Evolutionary conservation across 2,113 vertebrate genomes (phyloP), one percentile per base, ranked within the genome.

Genomic region (Dendrocopos noguchii): DNA sequence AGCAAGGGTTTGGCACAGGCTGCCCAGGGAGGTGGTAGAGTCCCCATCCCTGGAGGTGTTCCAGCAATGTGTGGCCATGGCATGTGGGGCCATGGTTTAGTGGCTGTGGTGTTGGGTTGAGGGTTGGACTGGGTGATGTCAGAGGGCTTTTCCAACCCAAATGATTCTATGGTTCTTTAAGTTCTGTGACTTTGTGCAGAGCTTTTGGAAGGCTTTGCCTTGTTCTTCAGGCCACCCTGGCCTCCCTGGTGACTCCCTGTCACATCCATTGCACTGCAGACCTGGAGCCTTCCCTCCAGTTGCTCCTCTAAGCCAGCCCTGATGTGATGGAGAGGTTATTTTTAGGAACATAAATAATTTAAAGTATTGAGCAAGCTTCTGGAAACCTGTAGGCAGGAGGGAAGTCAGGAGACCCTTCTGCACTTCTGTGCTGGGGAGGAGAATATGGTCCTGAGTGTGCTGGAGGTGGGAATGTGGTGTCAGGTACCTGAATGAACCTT

Each of bases 321-420:
- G 88, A 67, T 90, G 65, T 59, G 72, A 59, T 60, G 76, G 83
- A 83, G 78, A 21, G 72, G 46, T 56, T 92, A 93, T 95, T 97
- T 96, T 95, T 95, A 92, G 93, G 91, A 84, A 60, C 60, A 72
- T 95, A 92, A 92, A 93, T 95, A 90, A 91, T 95, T 92, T 76
- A 94, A 92, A 44, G 27, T 78, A 74, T 65, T 76, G 76, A 94
- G 63, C 76, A 68, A 89, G 80, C 80, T 86, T 95, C 89, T 80
- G 85, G 84, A 95, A 80, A 61, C 78, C 61, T 8, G 6, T 42
- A 72, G 67, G 72, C 63, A 53, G 66, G 61, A 70, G 10, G 18
- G 50, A 55, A 73, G 82, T 72, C 34, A 87, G 33, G 39, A 53
- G 78, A 65, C 39, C 59, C 42, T 82, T 78, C 29, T 19, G 44